phyloP scores from a whole-genome alignment of 2,113 vertebrate species.

The Promerops cafer region DNA sequence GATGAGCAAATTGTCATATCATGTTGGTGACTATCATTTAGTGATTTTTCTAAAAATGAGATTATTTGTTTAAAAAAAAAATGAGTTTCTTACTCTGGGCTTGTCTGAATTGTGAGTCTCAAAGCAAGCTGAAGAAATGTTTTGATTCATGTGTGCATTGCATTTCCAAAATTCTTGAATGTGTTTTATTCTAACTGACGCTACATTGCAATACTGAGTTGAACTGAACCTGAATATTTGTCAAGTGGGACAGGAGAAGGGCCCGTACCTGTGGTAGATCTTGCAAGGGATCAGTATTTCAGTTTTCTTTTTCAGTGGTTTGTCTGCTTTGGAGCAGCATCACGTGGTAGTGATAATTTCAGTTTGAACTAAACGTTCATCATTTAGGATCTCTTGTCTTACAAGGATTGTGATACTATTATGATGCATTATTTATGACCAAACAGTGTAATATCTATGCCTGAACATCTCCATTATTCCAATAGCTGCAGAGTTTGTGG shows the following conservation, averaged over 20 bases:
- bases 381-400: background rate
- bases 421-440: background rate
- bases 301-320: background rate
- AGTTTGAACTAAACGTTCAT: background rate
- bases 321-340: background rate
- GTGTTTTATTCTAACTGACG: background rate
- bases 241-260: background rate
- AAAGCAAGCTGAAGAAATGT: background rate
- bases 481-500: background rate
- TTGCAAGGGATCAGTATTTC: background rate
- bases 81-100: background rate
- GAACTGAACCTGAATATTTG: background rate
- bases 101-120: background rate
- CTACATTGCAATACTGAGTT: background rate
- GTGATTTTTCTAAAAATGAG: background rate
- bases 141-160: background rate
- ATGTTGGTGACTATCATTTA: background rate
- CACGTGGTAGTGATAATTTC: background rate
- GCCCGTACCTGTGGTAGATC: rapidly evolving
- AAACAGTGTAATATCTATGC: background rate
- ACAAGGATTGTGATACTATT: background rate
- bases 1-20: background rate
- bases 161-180: background rate
- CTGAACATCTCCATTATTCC: background rate
- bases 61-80: background rate